These are phyloP conservation scores for Ptychodera flava DNA, from an alignment of 35 echinoderm and acorn worm genomes.

Conservation along the genomic window DNA sequence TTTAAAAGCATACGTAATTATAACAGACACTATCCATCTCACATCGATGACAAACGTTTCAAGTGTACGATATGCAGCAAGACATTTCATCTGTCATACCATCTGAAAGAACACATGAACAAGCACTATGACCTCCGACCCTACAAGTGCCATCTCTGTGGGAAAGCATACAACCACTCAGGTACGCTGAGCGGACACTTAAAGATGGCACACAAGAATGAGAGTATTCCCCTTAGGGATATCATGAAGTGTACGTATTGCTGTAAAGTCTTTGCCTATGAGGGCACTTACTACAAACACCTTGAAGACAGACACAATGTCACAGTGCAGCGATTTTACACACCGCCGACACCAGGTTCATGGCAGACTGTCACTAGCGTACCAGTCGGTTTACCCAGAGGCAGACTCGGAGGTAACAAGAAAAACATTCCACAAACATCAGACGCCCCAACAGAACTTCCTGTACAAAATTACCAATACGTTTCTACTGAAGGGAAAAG, in stretches of 20 bases:
- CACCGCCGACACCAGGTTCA: neutral
- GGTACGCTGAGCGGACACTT: slow-evolving; percentile 8
- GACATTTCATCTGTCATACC: slow-evolving; percentile 15
- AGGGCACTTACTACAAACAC: neutral
- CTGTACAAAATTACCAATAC: neutral
- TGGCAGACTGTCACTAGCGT: neutral
- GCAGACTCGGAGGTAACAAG: too few relatives aligned
- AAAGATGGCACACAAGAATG: neutral
- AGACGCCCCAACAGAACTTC: neutral
- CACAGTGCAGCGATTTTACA: neutral
- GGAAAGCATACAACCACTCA: slow-evolving; percentile 9
- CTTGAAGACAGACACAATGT: neutral
- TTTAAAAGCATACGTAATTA: neutral
- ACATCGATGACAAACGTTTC: neutral
- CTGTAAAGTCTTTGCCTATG: neutral
- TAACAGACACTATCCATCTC: slow-evolving; percentile 6
- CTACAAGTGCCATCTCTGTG: slow-evolving; percentile 10
- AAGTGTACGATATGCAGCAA: slow-evolving; percentile 6
- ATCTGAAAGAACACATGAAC: slow-evolving; percentile 25
- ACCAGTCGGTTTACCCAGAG: neutral
- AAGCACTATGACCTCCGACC: slow-evolving; percentile 1
- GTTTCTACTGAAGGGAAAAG: neutral
- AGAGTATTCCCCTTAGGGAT: neutral
- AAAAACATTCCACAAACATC: too few relatives aligned
- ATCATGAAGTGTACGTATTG: neutral